phyloP scores from a whole-genome alignment of 2,888 invertebrate species.

The Branchipolynoe longqiensis region DNA sequence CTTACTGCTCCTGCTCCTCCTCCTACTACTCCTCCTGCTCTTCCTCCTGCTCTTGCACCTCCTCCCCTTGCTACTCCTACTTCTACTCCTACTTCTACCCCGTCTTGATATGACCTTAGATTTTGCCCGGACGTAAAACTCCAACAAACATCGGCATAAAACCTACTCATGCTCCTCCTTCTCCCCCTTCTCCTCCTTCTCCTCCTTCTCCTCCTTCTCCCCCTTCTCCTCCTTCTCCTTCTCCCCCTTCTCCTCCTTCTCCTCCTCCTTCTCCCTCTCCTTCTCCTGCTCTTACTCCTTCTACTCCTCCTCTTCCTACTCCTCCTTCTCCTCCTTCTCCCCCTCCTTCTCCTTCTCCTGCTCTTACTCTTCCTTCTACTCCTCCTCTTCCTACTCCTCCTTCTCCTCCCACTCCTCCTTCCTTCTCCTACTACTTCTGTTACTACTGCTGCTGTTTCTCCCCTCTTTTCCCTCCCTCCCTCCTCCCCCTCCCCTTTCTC shows the following conservation, averaged over 20 bases:
- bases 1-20: no score
- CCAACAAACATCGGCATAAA: no score
- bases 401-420: neutral
- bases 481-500: neutral
- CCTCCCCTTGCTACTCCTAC: no score
- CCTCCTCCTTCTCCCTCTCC: neutral
- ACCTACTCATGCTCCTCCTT: no score
- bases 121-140: no score
- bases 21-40: no score
- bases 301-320: neutral
- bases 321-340: neutral
- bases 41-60: no score
- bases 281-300: neutral
- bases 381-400: neutral
- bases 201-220: neutral
- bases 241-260: neutral
- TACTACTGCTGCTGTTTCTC: neutral
- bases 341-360: neutral
- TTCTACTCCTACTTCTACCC: no score
- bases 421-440: neutral
- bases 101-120: no score
- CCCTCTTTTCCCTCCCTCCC: no score
- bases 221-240: neutral
- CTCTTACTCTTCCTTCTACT: neutral
- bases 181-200: neutral